Evolutionary conservation across 2,888 invertebrate species (phyloP), one percentile per base, ranked within the genome.

Genomic region (Harpagoxenus sublaevis): DNA sequence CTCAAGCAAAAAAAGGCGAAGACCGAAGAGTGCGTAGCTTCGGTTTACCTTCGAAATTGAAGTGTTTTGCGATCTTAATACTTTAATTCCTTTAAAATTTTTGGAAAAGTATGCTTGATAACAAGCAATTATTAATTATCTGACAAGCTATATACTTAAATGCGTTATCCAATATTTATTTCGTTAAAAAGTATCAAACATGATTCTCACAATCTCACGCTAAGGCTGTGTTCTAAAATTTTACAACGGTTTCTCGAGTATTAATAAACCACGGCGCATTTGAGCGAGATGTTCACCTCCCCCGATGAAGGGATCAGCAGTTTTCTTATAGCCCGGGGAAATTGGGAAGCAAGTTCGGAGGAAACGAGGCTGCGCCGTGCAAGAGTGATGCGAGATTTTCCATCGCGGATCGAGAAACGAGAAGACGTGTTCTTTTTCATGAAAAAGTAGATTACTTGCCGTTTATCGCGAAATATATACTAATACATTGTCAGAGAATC

Each of bases 221-320:
- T 78, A 55, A 28, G 15, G 9, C 12, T n/a, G 55, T n/a, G 10
- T 12, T 45, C 23, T 35, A 23, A 57, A 79, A 79, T 79, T 79
- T 79, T 31, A 57, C 31, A 71, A 45, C 57, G 35, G 18, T 45
- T 23, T 23, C 31, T 57, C 57, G 23, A 79, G 79, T 79, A 79
- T 79, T 79, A 79, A 79, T 79, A 79, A 79, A 71, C 45, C 57
- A 48, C 45, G 57, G 70, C 70, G 71, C 57, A 71, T 79, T 79
- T 70, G 55, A 71, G 45, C 70, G 79, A 45, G 35, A 79, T 48
- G 79, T 71, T 71, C 70, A 35, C 23, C 6, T 15, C 70, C 23
- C 6, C 23, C 70, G 79, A 79, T 79, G 79, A 79, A 57, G 71
- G 79, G 71, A 79, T 79, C 79, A 79, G 79, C 79, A 79, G 57